A percentile compares a stretch with the other conserved stretches of the same genome.
Conservation (phyloP, 2,113 vertebrate species). For the Merops nubicus region DNA sequence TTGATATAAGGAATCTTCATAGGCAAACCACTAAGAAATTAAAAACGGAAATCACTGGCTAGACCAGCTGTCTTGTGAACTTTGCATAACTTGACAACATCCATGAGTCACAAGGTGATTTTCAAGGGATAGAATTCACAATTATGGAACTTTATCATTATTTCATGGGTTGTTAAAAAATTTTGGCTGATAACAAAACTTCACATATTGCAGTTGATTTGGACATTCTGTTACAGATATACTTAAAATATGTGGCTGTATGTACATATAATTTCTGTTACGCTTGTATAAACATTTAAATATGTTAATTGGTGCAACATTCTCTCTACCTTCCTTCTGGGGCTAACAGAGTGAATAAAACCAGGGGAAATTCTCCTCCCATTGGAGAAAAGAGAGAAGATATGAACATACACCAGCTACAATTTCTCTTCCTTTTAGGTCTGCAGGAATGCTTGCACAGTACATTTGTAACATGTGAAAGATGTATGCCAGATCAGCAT, state of each 20-base stretch:
- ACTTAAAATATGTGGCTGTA: not conserved
- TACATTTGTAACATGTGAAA: rapidly evolving
- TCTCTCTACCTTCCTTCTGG: not conserved
- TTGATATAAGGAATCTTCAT: not conserved
- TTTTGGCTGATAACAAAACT: not conserved
- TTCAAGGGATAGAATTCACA: not conserved
- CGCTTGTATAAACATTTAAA: not conserved
- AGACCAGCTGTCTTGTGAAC: not conserved
- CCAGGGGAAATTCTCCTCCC: not conserved
- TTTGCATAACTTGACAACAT: not conserved
- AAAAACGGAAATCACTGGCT: not conserved
- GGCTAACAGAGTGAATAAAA: not conserved
- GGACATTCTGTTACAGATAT: not conserved
- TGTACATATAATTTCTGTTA: not conserved
- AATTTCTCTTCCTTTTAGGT: not conserved
- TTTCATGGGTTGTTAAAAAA: not conserved
- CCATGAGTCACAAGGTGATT: not conserved
- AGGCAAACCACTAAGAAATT: not conserved
- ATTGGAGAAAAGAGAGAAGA: not conserved
- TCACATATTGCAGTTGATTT: not conserved
- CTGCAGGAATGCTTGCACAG: not conserved
- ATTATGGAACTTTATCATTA: not conserved
- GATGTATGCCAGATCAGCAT: not conserved
- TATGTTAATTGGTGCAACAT: not conserved
- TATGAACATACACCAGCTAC: not conserved